Percentiles rank a stretch among this genome's conserved stretches.
Conservation (phyloP, 2,797 vertebrate species). For the Rhinogobio ventralis region DNA sequence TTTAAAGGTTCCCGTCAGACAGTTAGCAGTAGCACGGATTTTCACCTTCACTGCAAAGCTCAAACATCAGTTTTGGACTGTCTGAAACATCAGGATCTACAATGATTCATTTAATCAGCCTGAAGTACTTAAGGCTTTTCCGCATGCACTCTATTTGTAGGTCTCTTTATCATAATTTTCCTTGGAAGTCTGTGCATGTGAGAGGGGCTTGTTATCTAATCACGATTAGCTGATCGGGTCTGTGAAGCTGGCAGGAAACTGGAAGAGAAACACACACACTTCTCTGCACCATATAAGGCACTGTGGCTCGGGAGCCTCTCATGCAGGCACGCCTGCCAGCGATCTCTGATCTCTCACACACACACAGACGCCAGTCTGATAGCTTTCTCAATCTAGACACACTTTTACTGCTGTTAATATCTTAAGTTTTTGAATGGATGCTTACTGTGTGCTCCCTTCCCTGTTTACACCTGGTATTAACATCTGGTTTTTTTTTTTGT, state of each 20-base stretch:
- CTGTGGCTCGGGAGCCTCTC: constrained; percentile 48
- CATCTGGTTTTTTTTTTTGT: too few species aligned
- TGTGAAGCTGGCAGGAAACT: constrained; percentile 72
- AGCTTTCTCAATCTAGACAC: constrained; percentile 34
- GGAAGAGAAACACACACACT: constrained; percentile 60
- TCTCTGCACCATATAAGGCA: constrained; percentile 69
- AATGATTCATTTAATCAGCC: constrained; percentile 12
- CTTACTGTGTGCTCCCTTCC: background rate
- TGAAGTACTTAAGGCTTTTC: constrained; percentile 14
- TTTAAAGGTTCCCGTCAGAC: background rate
- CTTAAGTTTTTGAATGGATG: constrained; percentile 27
- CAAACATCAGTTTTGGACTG: background rate
- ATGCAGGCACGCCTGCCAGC: constrained; percentile 47
- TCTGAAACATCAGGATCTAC: constrained; percentile 13
- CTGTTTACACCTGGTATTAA: constrained; percentile 18
- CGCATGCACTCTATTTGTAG: constrained; percentile 18
- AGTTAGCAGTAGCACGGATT: background rate
- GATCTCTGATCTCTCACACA: constrained; percentile 48
- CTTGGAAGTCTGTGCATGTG: constrained; percentile 40
- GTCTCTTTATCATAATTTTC: constrained; percentile 21
- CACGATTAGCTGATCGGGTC: constrained; percentile 74
- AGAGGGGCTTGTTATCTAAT: constrained; percentile 82
- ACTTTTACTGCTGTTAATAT: constrained; percentile 16
- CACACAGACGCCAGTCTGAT: constrained; percentile 32
- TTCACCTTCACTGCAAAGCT: background rate